Conservation (phyloP, 2,797 vertebrate species). For the Acanthurus leucopareius region DNA sequence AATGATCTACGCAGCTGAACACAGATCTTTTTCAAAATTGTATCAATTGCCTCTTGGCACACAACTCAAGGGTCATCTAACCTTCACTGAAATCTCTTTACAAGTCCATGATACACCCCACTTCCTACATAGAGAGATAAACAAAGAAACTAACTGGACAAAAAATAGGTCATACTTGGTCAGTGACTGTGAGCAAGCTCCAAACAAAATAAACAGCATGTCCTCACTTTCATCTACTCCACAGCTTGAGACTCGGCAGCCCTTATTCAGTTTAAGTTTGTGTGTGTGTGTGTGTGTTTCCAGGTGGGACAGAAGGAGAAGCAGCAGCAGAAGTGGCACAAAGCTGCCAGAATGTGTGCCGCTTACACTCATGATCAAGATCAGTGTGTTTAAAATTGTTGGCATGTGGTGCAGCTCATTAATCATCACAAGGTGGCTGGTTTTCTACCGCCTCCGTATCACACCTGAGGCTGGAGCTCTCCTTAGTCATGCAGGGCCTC, state of each 20-base stretch:
- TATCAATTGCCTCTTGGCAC: neutral
- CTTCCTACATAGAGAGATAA: neutral
- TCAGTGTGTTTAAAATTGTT: slow-evolving; percentile 46
- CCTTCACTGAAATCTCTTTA: neutral
- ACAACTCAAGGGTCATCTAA: no score
- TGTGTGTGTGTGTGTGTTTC: neutral
- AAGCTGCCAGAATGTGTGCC: slow-evolving; percentile 26
- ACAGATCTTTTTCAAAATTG: neutral
- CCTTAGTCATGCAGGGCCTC: slow-evolving; percentile 13
- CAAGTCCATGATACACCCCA: neutral
- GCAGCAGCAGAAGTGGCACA: slow-evolving; percentile 28
- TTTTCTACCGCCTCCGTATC: slow-evolving; percentile 28
- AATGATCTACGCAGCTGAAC: neutral
- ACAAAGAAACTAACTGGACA: neutral
- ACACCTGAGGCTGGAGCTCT: slow-evolving; percentile 44
- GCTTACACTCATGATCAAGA: slow-evolving; percentile 31
- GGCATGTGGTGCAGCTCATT: slow-evolving; percentile 58
- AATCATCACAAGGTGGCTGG: slow-evolving; percentile 54
- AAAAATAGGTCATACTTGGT: neutral
- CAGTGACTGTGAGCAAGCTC: neutral
- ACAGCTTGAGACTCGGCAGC: slow-evolving; percentile 38
- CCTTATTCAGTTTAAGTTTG: slow-evolving; percentile 6
- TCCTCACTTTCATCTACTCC: slow-evolving; percentile 15
- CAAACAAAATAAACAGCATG: slow-evolving; percentile 23
- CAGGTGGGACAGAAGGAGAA: neutral